Conservation (phyloP, 1,140 invertebrate species). For the Nasonia longicornis region DNA sequence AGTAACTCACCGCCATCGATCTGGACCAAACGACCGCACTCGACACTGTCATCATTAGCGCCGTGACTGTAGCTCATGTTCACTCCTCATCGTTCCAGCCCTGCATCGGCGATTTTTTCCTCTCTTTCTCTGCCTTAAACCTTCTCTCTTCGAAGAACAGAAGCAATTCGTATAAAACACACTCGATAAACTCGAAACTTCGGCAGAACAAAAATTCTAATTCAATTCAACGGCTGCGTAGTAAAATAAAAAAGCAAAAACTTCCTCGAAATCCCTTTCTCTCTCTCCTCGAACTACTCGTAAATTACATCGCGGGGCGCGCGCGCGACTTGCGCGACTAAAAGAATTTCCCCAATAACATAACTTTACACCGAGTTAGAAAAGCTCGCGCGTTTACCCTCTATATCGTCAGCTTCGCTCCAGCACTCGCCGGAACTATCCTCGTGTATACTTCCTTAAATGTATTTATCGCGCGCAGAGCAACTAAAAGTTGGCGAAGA, state of each 20-base stretch:
- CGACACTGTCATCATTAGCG: background rate
- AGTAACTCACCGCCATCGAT: background rate
- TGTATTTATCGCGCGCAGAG: background rate
- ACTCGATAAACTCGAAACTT: too few species aligned
- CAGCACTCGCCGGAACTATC: too few species aligned
- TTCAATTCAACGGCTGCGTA: too few species aligned
- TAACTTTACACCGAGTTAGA: slow-evolving; percentile 3
- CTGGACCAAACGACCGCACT: background rate
- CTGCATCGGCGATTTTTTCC: background rate
- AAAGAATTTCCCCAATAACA: background rate
- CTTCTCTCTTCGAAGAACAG: too few species aligned
- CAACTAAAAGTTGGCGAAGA: background rate
- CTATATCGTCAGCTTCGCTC: background rate
- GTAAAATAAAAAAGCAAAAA: too few species aligned
- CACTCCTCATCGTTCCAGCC: background rate
- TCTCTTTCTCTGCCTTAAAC: too few species aligned
- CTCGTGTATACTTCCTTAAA: background rate
- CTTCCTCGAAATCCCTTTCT: too few species aligned
- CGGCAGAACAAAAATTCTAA: too few species aligned
- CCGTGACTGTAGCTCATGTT: background rate
- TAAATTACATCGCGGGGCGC: too few species aligned
- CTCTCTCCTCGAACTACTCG: too few species aligned
- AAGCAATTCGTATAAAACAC: too few species aligned
- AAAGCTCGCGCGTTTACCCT: background rate
- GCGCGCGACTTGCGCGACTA: background rate